These are phyloP conservation scores for Pecten maximus DNA, from an alignment of 2,888 invertebrate genomes.

Conservation along the genomic window DNA sequence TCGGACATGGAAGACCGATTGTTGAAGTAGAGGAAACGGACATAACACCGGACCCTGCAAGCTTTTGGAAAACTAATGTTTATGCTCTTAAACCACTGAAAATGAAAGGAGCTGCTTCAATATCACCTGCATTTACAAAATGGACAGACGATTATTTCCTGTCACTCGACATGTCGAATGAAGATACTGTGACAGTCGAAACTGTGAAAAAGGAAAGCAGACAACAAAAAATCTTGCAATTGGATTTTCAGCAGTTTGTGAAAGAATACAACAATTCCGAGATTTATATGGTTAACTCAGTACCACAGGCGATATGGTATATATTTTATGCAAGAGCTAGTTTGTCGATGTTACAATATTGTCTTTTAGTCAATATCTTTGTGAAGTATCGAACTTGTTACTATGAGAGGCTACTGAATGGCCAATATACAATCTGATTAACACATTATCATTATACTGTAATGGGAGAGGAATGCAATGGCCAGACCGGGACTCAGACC, in stretches of 20 bases:
- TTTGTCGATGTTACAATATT: too few species aligned
- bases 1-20: constrained; percentile 74
- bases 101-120: constrained; percentile 75
- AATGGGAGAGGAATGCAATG: too few species aligned
- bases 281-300: constrained; percentile 79
- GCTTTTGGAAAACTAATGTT: constrained; percentile 76
- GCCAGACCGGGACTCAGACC: too few species aligned
- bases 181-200: constrained; percentile 73
- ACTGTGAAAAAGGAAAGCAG: constrained; percentile 80
- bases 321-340: too few species aligned
- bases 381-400: too few species aligned
- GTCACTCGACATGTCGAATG: constrained; percentile 64
- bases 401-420: too few species aligned
- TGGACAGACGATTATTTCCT: constrained; percentile 81
- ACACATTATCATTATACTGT: too few species aligned
- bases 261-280: constrained; percentile 74
- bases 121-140: constrained; percentile 71
- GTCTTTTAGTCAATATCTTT: too few species aligned
- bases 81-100: constrained; percentile 70
- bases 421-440: too few species aligned
- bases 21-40: constrained; percentile 67
- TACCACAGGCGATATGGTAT: constrained; percentile 77
- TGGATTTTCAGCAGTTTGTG: constrained; percentile 78
- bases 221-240: constrained; percentile 63
- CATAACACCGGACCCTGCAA: constrained; percentile 69